Evolutionary conservation across 2,113 vertebrate genomes (phyloP), one percentile per base, ranked within the genome.

Genomic region (Prolemur simus): DNA sequence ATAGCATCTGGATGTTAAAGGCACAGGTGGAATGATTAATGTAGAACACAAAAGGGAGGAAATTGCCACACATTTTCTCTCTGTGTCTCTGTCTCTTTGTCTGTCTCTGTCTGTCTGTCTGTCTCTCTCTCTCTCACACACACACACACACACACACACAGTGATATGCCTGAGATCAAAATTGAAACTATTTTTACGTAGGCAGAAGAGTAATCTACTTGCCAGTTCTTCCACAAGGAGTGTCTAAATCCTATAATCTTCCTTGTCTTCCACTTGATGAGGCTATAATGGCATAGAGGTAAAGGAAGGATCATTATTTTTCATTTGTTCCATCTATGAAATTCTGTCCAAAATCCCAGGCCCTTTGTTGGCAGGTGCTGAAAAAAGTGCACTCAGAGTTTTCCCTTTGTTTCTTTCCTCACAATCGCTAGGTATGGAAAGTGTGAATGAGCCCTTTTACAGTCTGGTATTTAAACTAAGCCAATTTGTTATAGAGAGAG

Each of bases 1-100:
- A 91, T 96, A 96, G 77, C 95, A 98, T 97, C 86, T 97, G 94
- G 95, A 63, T 96, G 88, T 84, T 95, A 68, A 95, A 96, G 77
- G 80, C 89, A 91, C 92, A 98, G 96, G 95, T 97, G 95, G 82
- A 95, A 78, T 76, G 77, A 60, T 91, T 94, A 81, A 66, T n/a
- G 18, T 66, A 73, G 69, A 89, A 95, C 81, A 94, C 39, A 63
- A 82, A 88, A 94, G 47, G 45, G 87, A 13, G 23, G 32, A 85
- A 54, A 52, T 13, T 73, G 27, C 56, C 71, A 58, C 49, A 60
- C 10, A 87, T 54, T 63, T 25, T 11, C 21, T 39, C 12, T 45
- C 12, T 27, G 21, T 13, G 27, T 86, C 23, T 34, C 11, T 15
- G 7, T n/a, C 27, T 60, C 27, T 63, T 3, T 63, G 9, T 60